These are phyloP conservation scores for Anguilla obscura DNA, from an alignment of 2,797 vertebrate genomes.

Conservation along the genomic window DNA sequence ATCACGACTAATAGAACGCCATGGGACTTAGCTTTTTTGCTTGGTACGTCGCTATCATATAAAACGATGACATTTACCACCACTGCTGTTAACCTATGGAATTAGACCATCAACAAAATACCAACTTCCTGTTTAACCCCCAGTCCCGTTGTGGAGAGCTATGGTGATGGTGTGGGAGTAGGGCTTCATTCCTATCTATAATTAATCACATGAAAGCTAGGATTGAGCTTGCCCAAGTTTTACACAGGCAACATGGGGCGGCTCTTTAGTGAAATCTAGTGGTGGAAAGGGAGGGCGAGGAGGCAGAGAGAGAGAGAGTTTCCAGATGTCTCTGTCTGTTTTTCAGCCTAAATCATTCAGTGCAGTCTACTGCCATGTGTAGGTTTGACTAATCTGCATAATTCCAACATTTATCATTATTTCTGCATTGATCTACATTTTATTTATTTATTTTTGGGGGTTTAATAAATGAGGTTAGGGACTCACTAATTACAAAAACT, in stretches of 20 bases:
- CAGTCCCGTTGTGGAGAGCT: constrained; percentile 25
- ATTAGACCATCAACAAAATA: constrained; percentile 54
- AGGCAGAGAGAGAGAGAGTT: neutral
- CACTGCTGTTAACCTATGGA: constrained; percentile 61
- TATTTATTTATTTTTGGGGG: constrained; percentile 44
- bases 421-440: constrained; percentile 28
- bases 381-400: constrained; percentile 21
- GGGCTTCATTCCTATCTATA: neutral
- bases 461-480: constrained; percentile 45
- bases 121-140: constrained; percentile 30
- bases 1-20: constrained; percentile 69
- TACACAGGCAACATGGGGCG: constrained; percentile 10
- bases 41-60: constrained; percentile 32
- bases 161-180: neutral
- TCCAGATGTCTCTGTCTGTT: neutral
- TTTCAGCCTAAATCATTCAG: neutral
- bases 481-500: constrained; percentile 52
- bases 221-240: neutral
- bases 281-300: neutral
- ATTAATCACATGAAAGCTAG: constrained; percentile 18
- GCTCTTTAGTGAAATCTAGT: constrained; percentile 30
- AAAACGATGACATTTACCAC: constrained; percentile 45
- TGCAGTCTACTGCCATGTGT: neutral
- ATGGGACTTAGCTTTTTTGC: constrained; percentile 49
- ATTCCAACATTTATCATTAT: constrained; percentile 32